Conservation (phyloP, 2,888 invertebrate genomes). For the Zonitis immaculata region DNA sequence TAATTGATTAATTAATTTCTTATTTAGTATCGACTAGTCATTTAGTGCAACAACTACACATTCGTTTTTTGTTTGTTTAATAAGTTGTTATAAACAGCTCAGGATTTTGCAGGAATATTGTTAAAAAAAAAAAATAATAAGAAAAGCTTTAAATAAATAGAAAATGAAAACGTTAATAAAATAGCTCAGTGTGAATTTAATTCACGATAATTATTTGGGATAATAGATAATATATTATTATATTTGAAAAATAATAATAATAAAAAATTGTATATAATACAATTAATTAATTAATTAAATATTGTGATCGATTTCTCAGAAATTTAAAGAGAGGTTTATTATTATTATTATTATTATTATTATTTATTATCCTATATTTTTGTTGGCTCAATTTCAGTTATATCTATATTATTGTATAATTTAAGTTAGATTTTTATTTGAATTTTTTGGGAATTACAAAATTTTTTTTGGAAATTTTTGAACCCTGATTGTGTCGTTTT, state of each 20-base stretch:
- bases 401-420: neutral
- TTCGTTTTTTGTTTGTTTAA: too few species aligned
- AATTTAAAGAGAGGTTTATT: neutral
- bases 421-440: neutral
- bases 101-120: neutral
- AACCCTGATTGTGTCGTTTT: slow-evolving; percentile 37
- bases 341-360: slow-evolving; percentile 1
- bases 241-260: neutral
- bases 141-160: neutral
- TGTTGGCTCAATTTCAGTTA: neutral
- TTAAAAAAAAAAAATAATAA: neutral
- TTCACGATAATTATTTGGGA: neutral
- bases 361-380: slow-evolving; percentile 1
- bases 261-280: neutral
- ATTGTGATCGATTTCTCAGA: neutral
- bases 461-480: slow-evolving; percentile 11
- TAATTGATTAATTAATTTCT: neutral
- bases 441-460: neutral
- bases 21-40: slow-evolving; percentile 38
- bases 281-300: slow-evolving; percentile 2
- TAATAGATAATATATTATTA: slow-evolving; percentile 1
- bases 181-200: neutral
- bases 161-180: neutral
- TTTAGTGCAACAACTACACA: slow-evolving; percentile 32
- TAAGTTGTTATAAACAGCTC: neutral